Percentiles rank a stretch among this genome's conserved stretches.
These are phyloP conservation scores for Phylloscopus trochilus DNA, from an alignment of 2,113 vertebrate species.

Conservation along the genomic window DNA sequence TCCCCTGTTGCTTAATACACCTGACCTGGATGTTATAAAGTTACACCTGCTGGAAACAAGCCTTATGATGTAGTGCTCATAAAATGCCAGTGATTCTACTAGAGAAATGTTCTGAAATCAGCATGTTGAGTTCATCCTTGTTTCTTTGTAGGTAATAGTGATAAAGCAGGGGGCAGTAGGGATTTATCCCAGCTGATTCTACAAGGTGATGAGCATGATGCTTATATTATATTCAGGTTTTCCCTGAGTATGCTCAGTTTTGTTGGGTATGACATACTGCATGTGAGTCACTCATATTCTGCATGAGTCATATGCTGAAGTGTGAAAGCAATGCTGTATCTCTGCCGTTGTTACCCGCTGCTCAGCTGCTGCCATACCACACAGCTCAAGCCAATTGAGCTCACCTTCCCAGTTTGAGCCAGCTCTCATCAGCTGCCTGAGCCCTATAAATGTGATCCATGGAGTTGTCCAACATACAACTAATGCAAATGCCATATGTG, in stretches of 20 bases:
- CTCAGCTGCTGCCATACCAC: conserved; percentile 52
- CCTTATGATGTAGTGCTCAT: conserved; percentile 38
- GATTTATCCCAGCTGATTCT: neutral
- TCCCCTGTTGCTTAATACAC: conserved; percentile 55
- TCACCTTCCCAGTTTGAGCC: conserved; percentile 44
- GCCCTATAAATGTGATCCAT: neutral
- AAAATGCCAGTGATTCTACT: conserved; percentile 14
- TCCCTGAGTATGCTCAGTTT: neutral
- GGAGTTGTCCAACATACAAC: neutral
- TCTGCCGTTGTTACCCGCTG: conserved; percentile 47
- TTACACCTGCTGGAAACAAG: conserved; percentile 53
- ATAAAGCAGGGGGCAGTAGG: neutral
- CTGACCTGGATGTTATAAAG: conserved; percentile 58
- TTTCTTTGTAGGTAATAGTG: neutral
- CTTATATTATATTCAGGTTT: conserved; percentile 4
- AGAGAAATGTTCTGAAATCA: conserved; percentile 39
- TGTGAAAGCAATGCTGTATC: conserved; percentile 58
- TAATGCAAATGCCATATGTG: neutral
- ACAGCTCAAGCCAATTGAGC: conserved; percentile 26
- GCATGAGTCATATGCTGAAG: conserved; percentile 63
- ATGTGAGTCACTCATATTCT: conserved; percentile 54
- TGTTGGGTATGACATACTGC: conserved; percentile 45
- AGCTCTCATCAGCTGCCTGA: conserved; percentile 7
- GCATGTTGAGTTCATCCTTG: neutral
- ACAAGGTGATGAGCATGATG: neutral